phyloP scores from a whole-genome alignment of 2,888 invertebrate genomes.

The Megamerina dolium region DNA sequence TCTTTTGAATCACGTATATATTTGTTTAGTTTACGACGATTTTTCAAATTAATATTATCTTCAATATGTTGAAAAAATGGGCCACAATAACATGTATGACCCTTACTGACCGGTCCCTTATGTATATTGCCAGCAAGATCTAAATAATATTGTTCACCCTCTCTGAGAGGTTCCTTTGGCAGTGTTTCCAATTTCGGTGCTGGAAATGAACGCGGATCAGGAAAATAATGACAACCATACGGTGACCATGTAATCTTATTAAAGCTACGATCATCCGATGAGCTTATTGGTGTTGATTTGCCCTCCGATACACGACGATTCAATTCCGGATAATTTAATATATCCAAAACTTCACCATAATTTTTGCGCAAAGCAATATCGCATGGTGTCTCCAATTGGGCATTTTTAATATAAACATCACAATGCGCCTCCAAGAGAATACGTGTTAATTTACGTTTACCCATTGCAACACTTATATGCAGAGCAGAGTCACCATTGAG shows the following conservation, averaged over 20 bases:
- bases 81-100: slow-evolving; percentile 88
- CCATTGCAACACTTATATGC: slow-evolving; percentile 92
- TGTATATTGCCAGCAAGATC: slow-evolving; percentile 92
- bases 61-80: slow-evolving; percentile 87
- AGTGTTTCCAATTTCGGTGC: slow-evolving; percentile 78
- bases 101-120: slow-evolving; percentile 91
- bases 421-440: slow-evolving; percentile 85
- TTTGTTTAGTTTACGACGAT: slow-evolving; percentile 5
- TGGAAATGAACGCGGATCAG: slow-evolving; percentile 78
- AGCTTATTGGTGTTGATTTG: too few species aligned
- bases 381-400: slow-evolving; percentile 72
- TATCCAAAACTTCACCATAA: slow-evolving; percentile 74
- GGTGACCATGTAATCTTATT: slow-evolving; percentile 68
- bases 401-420: slow-evolving; percentile 56
- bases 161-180: slow-evolving; percentile 76
- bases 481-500: slow-evolving; percentile 94
- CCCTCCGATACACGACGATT: too few species aligned
- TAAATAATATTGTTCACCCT: slow-evolving; percentile 90
- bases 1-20: slow-evolving; percentile 7
- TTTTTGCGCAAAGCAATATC: slow-evolving; percentile 87
- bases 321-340: slow-evolving; percentile 66
- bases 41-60: slow-evolving; percentile 69
- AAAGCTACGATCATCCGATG: too few species aligned
- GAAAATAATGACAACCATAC: slow-evolving; percentile 87
- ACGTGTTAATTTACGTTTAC: slow-evolving; percentile 80